Evolutionary conservation across 2,113 vertebrate genomes (phyloP).

Genomic region (Zingel zingel): DNA sequence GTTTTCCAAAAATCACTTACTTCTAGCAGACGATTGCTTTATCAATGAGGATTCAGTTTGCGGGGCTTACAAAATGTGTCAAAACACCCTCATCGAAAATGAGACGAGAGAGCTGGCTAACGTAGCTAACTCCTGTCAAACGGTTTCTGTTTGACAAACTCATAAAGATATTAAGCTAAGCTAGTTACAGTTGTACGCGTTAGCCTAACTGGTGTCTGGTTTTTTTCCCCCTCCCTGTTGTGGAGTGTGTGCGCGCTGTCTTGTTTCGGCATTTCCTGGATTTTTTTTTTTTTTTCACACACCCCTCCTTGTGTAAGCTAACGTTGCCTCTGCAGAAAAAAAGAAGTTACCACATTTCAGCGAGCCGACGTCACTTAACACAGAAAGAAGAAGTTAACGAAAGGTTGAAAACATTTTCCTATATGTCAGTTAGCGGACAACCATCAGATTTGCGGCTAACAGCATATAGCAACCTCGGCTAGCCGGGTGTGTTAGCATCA

Average conservation of each 20-base stretch:
- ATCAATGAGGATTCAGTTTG: not conserved
- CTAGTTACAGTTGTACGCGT: accelerated
- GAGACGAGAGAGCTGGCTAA: not conserved
- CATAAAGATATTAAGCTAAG: not conserved
- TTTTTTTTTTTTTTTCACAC: conserved; percentile 22
- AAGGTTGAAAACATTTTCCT: not conserved
- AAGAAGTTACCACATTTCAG: conserved; percentile 37
- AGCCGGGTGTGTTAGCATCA: conserved; percentile 58
- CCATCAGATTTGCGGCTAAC: not conserved
- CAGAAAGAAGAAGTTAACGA: not conserved
- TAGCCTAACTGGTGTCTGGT: not conserved
- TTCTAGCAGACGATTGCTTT: not conserved
- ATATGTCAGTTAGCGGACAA: not conserved
- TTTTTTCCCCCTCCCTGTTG: not conserved
- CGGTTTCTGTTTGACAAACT: no score
- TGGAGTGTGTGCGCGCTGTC: conserved; percentile 10
- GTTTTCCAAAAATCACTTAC: not conserved
- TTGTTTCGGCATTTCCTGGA: conserved; percentile 76
- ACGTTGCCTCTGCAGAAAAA: conserved; percentile 47
- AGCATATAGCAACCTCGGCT: not conserved
- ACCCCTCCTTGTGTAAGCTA: conserved; percentile 52
- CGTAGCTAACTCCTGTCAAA: accelerated
- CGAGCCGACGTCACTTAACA: not conserved
- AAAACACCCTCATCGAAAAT: not conserved
- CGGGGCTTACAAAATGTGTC: not conserved